Evolutionary conservation across 2,113 vertebrate genomes (phyloP).

Genomic region (Oreochromis spilurus): DNA sequence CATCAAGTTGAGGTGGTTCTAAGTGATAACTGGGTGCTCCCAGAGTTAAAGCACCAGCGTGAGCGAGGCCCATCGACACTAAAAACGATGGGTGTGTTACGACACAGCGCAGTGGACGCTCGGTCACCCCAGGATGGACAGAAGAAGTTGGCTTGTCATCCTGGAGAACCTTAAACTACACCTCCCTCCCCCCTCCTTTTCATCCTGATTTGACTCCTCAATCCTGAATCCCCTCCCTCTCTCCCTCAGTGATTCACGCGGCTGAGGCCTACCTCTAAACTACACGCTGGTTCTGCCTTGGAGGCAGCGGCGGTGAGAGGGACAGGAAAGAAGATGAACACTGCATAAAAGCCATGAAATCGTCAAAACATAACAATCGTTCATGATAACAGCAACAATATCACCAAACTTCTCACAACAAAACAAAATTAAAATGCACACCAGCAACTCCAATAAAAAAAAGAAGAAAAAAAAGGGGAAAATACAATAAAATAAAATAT

Average conservation of each 20-base stretch:
- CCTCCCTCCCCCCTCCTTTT: background rate
- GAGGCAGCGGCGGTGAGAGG: constrained; percentile 15
- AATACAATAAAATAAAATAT: constrained; percentile 10
- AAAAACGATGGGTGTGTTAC: constrained; percentile 12
- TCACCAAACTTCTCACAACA: constrained; percentile 59
- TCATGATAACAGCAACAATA: constrained; percentile 62
- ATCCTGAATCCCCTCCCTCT: background rate
- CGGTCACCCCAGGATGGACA: background rate
- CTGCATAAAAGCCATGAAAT: constrained; percentile 58
- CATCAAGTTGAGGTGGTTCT: constrained; percentile 64
- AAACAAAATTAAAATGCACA: constrained; percentile 49
- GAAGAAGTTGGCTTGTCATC: constrained; percentile 3
- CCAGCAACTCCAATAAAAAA: constrained; percentile 48
- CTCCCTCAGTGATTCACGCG: background rate
- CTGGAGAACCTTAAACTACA: background rate
- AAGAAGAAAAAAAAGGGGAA: background rate
- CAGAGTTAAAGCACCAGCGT: constrained; percentile 69
- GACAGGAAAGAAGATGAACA: constrained; percentile 58
- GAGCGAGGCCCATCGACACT: constrained; percentile 47
- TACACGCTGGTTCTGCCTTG: constrained; percentile 16
- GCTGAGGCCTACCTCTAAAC: constrained; percentile 26
- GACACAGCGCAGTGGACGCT: background rate
- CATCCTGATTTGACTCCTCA: background rate
- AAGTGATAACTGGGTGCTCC: constrained; percentile 57
- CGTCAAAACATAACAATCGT: constrained; percentile 35